Evolutionary conservation across 2,888 invertebrate species (phyloP).

Genomic region (Ormyrus pomaceus): DNA sequence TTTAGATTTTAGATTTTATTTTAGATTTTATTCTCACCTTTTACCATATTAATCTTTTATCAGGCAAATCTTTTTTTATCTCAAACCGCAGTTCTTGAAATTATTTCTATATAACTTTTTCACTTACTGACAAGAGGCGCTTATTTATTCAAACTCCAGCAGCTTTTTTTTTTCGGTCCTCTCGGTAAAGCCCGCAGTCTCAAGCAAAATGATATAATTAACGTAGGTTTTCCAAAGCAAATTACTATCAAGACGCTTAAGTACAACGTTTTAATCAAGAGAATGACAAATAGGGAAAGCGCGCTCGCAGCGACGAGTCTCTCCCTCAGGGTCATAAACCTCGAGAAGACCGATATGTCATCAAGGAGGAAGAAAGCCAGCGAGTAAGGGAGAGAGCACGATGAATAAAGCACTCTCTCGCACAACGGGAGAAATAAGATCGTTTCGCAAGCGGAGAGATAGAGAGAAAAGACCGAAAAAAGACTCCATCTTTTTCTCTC

Average conservation of each 20-base stretch:
- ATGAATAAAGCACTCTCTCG: conserved; percentile 1
- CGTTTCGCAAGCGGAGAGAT: not conserved
- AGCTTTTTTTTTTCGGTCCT: too few relatives aligned
- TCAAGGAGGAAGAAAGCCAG: not conserved
- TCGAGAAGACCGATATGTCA: conserved; percentile 4
- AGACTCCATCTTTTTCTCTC: not conserved
- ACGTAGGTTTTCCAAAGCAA: not conserved
- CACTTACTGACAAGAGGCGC: too few relatives aligned
- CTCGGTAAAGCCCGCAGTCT: not conserved
- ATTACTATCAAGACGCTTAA: conserved; percentile 16
- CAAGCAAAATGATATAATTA: not conserved
- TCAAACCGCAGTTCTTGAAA: too few relatives aligned
- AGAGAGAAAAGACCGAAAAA: not conserved
- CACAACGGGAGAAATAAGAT: conserved; percentile 10
- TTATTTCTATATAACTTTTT: too few relatives aligned
- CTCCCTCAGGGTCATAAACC: conserved; percentile 6
- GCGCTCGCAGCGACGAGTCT: not conserved
- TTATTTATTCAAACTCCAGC: too few relatives aligned
- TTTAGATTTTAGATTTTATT: too few relatives aligned
- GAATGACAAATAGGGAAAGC: not conserved
- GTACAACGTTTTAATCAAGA: conserved; percentile 11
- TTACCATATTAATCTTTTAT: too few relatives aligned
- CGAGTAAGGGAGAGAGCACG: not conserved
- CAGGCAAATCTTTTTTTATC: too few relatives aligned
- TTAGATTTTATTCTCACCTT: too few relatives aligned